phyloP scores from a whole-genome alignment of 2,113 vertebrate genomes.

The Rhegmatorhina hoffmannsi region DNA sequence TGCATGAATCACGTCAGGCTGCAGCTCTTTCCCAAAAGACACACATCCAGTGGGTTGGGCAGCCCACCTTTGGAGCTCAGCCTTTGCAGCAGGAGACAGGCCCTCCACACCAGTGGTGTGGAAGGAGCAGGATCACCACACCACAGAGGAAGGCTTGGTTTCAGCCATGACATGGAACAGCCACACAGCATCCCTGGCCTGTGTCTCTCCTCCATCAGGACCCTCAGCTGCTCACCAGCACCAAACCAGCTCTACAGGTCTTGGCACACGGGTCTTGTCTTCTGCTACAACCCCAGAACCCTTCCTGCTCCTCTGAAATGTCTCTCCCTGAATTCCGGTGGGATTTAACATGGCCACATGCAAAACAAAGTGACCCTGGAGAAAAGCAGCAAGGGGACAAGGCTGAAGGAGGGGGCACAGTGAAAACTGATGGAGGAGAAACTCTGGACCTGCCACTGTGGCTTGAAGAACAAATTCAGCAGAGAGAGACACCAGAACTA shows the following conservation, averaged over 20 bases:
- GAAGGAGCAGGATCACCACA: not conserved
- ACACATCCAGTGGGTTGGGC: rapidly evolving
- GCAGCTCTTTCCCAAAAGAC: not conserved
- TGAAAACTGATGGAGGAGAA: not conserved
- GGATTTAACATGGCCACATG: rapidly evolving
- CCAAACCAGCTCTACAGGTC: not conserved
- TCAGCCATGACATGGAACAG: not conserved
- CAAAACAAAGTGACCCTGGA: not conserved
- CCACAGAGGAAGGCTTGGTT: not conserved
- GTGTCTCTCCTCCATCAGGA: not conserved
- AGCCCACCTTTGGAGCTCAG: not conserved
- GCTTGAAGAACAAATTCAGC: not conserved
- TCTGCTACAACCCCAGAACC: not conserved
- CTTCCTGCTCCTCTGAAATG: not conserved
- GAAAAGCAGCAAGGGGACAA: not conserved
- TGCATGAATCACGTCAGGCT: not conserved
- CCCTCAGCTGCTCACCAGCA: not conserved
- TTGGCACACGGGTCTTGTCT: not conserved
- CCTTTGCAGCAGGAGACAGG: not conserved
- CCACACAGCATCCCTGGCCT: rapidly evolving
- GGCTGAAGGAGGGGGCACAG: not conserved
- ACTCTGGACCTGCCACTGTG: not conserved
- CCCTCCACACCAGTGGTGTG: not conserved
- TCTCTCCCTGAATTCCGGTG: not conserved
- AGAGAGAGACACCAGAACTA: not conserved